A percentile compares a stretch with the other conserved stretches of the same genome.
Evolutionary conservation across 1,140 invertebrate genomes (phyloP).

Genomic region (Hylaeus volcanicus): DNA sequence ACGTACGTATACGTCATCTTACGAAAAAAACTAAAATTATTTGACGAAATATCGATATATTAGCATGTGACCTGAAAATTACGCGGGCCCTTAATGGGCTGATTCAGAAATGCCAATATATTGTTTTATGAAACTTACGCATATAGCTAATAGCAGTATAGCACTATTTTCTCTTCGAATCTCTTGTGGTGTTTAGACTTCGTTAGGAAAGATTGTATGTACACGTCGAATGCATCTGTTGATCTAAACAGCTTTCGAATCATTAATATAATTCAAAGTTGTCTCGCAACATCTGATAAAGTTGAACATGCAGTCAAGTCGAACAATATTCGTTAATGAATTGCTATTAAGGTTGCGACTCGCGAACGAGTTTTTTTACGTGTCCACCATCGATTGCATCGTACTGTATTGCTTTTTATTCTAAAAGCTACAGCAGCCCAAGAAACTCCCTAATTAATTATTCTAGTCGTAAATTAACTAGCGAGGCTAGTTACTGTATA

Average conservation of each 20-base stretch:
- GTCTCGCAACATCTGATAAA: not conserved
- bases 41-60: too few species aligned
- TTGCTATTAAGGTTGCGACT: not conserved
- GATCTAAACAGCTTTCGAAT: not conserved
- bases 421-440: too few species aligned
- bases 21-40: too few species aligned
- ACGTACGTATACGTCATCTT: too few species aligned
- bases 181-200: not conserved
- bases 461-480: too few species aligned
- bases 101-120: too few species aligned
- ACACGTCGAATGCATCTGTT: not conserved
- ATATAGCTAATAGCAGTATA: too few species aligned
- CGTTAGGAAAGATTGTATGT: not conserved
- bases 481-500: not conserved
- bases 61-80: too few species aligned
- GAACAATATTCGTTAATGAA: not conserved
- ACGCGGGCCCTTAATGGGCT: too few species aligned
- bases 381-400: not conserved
- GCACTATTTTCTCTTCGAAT: not conserved
- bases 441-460: not conserved
- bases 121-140: too few species aligned
- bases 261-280: not conserved
- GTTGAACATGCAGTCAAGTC: not conserved
- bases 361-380: not conserved
- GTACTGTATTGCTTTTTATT: not conserved